Evolutionary conservation across 2,888 invertebrate genomes (phyloP), one percentile per base, ranked within the genome.

Genomic region (Dione juno): DNA sequence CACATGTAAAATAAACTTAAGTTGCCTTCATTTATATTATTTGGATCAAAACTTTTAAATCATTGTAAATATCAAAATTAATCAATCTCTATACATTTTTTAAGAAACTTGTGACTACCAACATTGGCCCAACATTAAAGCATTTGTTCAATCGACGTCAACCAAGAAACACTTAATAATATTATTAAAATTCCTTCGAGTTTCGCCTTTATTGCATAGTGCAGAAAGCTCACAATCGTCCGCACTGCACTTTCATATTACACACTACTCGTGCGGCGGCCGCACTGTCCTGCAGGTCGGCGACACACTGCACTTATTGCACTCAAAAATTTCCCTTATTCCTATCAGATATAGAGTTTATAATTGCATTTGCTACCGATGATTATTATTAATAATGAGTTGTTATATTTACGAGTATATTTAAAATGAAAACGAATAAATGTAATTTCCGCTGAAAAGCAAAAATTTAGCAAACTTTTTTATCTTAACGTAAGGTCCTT

Each of bases 221-320:
- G 2, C 10, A n/a, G 28, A 59, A 59, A 59, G 21, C 59, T n/a
- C 21, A 21, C 21, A 43, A 43, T 59, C 9, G 21, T 59, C 59
- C 14, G 21, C 40, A 59, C 43, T 59, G 19, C 43, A 59, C 59
- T 21, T 43, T 13, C 19, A 58, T 58, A 41, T 40, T 16, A 19
- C 59, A 59, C 61, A 57, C 37, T 10, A 28, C 37, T 37, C n/a
- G n/a, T n/a, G n/a, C n/a, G n/a, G n/a, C n/a, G 50, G 37, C 43
- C n/a, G 43, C 28, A 28, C 28, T 28, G 28, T 28, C 28, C 28
- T 28, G 28, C 28, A 28, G 3, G 28, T 28, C 5, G 50, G 37
- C n/a, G 43, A 28, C 28, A 41, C 45, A 45, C 14, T 50, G 50
- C 54, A 53, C 53, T 35, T 54, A 54, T 37, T 54, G 57, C 37